Evolutionary conservation across 2,113 vertebrate genomes (phyloP), one percentile per base, ranked within the genome.

Genomic region (Orycteropus afer): DNA sequence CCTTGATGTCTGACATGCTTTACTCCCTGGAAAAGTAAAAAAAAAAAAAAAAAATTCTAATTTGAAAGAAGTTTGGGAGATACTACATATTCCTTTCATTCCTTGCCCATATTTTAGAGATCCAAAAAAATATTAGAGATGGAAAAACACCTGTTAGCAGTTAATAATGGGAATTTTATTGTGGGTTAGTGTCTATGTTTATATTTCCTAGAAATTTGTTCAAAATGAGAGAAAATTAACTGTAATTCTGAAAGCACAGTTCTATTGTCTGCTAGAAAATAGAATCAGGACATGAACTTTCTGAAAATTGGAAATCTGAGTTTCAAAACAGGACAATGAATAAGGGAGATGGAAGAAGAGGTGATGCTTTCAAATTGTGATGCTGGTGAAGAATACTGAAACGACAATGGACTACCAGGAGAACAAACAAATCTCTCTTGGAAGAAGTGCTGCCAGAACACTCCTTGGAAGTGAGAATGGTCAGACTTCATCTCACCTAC

Each of bases 201-300:
- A 20, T 49, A 55, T 96, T 76, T 89, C 71, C 71, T 61, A 6
- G 34, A 47, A 8, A 34, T 91, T 69, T 81, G 25, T 34, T 80
- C 37, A 80, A 29, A 84, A 79, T 79, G 11, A 51, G 23, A 91
- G 8, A 83, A 90, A 47, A 73, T 74, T 11, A 84, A 29, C 22
- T 51, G 15, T 45, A 9, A 74, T 53, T 78, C 45, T 61, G 25
- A 86, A 78, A 69, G 34, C 61, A 78, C 80, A 90, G 10, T 27
- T 73, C 13, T 0, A 78, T 45, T 81, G 3, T 78, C 14, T 47
- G 12, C 32, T 82, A 51, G 4, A 57, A 27, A 83, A n/a, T 71
- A 34, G 47, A 90, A 92, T 76, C 71, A 65, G 27, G 0, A 84
- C 51, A 32, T 47, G 23, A 90, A 92, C 42, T 47, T 78, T 67